Evolutionary conservation across 2,888 invertebrate genomes (phyloP), one percentile per base, ranked within the genome.

Genomic region (Apamea epomidion): DNA sequence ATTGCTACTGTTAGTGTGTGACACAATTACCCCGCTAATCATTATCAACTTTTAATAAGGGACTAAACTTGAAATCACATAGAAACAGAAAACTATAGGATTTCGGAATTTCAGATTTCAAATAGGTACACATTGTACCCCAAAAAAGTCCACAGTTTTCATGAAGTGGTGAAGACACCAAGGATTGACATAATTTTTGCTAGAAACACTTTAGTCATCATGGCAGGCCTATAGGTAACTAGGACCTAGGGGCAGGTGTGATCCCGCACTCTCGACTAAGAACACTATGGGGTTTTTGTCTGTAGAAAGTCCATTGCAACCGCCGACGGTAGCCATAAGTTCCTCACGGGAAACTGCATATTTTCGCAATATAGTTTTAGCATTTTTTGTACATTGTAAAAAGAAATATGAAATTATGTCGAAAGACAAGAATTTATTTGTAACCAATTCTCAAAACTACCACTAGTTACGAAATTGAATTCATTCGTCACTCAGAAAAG

Each of bases 401-500:
- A 0, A 1, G 2, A 42, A 25, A 42, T 42, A 29, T 21, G 21
- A 77, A 77, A 29, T 77, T 12, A 42, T 25, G 18, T 25, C 0
- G 37, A 48, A 32, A 74, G 76, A 80, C 14, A 83, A 60, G 6
- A 60, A 32, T 75, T 58, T 0, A 42, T 54, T 32, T 64, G 12
- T 21, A 79, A 16, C 8, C 0, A 45, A 37, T 75, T 54, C 42
- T 16, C 14, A n/a, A n/a, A 67, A 8, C 21, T 48, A 51, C 10
- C 7, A 10, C 14, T 37, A 21, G 16, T 78, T 42, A 51, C 78
- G 8, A 29, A 48, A 37, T 21, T 29, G 14, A 8, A 0, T 25
- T 82, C 45, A 64, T 77, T 18, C 37, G 78, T 65, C 80, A 65
- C 3, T 18, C 67, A n/a, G 12, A 14, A 84, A 78, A 67, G n/a